Evolutionary conservation across 2,797 vertebrate species (phyloP).

Genomic region (Ispidina lecontei): DNA sequence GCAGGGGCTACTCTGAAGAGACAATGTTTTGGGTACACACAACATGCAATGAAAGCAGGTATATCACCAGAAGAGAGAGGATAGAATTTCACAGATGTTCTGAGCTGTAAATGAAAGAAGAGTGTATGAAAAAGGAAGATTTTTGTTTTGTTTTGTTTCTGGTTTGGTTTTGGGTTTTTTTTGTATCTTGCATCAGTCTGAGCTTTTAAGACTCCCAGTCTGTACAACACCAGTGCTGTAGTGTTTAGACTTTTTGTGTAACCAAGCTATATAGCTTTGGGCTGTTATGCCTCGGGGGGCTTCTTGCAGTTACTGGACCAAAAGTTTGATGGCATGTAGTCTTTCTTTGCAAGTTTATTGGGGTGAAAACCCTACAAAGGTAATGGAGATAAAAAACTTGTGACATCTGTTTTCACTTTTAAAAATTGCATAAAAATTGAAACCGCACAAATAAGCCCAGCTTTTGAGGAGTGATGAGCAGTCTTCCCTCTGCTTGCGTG

Average conservation of each 20-base stretch:
- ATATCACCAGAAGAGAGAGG: neutral
- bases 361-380: neutral
- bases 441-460: neutral
- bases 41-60: neutral
- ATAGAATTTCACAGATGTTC: neutral
- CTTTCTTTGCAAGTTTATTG: neutral
- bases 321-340: neutral
- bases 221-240: neutral
- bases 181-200: neutral
- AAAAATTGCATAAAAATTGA: conserved; percentile 21
- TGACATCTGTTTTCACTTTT: conserved; percentile 53
- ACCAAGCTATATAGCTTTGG: neutral
- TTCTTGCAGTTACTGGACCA: neutral
- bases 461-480: neutral
- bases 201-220: neutral
- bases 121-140: neutral
- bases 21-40: neutral
- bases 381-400: conserved; percentile 18
- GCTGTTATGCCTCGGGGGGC: neutral
- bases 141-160: no score
- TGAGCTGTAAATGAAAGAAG: neutral
- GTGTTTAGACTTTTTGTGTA: neutral
- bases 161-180: neutral
- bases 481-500: neutral
- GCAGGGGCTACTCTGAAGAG: neutral